A percentile compares a stretch with the other conserved stretches of the same genome.
Evolutionary conservation across 2,888 invertebrate genomes (phyloP).

Genomic region (Caenorhabditis zanzibari): DNA sequence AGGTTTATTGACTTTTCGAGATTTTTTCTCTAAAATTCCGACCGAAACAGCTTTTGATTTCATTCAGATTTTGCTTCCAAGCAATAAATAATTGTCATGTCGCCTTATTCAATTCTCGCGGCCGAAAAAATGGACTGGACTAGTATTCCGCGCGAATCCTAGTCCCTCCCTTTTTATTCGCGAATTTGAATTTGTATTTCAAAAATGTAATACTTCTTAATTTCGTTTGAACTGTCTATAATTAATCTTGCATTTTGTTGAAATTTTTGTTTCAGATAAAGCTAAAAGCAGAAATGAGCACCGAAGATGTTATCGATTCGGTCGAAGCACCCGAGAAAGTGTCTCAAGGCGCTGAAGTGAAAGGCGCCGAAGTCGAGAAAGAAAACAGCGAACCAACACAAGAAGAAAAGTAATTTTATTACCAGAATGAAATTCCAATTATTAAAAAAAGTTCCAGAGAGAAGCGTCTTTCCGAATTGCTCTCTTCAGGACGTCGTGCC

Average conservation of each 20-base stretch:
- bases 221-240: too few species aligned
- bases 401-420: conserved; percentile 17
- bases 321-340: too few species aligned
- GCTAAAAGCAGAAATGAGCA: neutral
- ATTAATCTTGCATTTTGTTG: neutral
- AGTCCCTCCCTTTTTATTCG: neutral
- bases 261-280: neutral
- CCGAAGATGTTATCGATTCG: conserved; percentile 8
- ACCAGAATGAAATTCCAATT: neutral
- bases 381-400: conserved; percentile 5
- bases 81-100: neutral
- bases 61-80: neutral
- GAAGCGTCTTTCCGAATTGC: conserved; percentile 18
- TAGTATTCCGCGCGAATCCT: neutral
- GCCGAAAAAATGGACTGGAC: neutral
- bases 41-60: neutral
- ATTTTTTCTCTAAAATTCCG: too few species aligned
- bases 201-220: neutral
- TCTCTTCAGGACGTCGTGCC: conserved; percentile 40
- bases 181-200: conserved; percentile 22
- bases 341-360: neutral
- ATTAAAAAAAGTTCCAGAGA: conserved; percentile 17
- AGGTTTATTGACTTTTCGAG: too few species aligned
- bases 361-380: neutral
- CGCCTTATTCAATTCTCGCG: neutral